phyloP scores from a whole-genome alignment of 2,797 vertebrate species.

The Phylloscopus collybita region DNA sequence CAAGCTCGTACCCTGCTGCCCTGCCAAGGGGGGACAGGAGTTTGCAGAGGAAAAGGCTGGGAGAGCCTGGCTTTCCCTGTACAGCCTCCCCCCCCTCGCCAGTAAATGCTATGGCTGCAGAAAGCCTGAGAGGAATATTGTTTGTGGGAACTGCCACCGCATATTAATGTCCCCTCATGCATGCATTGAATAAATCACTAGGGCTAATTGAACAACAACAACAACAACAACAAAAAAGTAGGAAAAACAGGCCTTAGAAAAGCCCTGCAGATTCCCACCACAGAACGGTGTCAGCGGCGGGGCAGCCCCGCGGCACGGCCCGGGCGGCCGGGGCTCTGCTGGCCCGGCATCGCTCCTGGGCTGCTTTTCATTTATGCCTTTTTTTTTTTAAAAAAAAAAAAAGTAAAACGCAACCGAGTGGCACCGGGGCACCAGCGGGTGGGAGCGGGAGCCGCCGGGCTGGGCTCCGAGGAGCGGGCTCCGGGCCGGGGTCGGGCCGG shows the following conservation, averaged over 20 bases:
- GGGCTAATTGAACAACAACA: constrained; percentile 86
- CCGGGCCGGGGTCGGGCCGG: neutral
- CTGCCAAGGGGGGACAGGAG: neutral
- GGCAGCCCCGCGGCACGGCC: constrained; percentile 5
- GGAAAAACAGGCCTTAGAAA: constrained; percentile 66
- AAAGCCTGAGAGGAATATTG: constrained; percentile 76
- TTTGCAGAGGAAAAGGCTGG: neutral
- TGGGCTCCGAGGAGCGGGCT: neutral
- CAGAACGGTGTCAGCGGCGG: constrained; percentile 37
- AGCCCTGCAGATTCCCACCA: constrained; percentile 55
- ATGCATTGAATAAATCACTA: constrained; percentile 91
- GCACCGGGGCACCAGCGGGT: neutral
- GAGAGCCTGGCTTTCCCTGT: constrained; percentile 15
- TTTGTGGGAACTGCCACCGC: constrained; percentile 91
- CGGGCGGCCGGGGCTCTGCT: neutral
- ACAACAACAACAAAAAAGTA: constrained; percentile 48
- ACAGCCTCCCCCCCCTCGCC: constrained; percentile 25
- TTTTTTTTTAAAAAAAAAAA: neutral
- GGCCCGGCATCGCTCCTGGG: neutral
- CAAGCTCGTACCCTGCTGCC: neutral
- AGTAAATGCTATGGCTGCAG: constrained; percentile 61
- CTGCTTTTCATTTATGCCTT: neutral
- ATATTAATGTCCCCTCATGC: constrained; percentile 91
- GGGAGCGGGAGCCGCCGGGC: neutral
- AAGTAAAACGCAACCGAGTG: neutral